Base-by-base conservation (phyloP, 2,113 vertebrate species). In the Menidia beryllina region DNA sequence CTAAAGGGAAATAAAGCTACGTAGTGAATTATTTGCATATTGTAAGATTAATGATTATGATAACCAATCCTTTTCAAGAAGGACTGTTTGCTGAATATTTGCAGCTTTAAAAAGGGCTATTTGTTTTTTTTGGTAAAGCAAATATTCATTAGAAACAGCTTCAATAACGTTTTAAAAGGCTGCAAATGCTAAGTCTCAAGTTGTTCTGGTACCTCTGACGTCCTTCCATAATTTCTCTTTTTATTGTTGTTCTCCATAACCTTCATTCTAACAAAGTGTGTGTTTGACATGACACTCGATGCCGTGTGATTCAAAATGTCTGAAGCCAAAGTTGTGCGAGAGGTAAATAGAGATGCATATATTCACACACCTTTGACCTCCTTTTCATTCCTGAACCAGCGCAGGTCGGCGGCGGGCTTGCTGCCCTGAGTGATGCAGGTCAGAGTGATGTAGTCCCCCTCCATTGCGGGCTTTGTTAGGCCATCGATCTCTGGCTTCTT, bases 371-470 rank as follows among this genome's bases (percentile, higher is more conserved):
- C 98, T 97, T 96, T 96, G 79, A 99, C 93, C 91, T 99, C 97
- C 89, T 97, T 97, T 55, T 98, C 96, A 0, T 98, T 98, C 91
- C 97, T 96, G 92, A 96, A 99, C 97, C 98, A 99, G 92, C 96
- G 96, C 87, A 98, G 95, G 86, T 99, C 96, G 2, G 97, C 98
- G 11, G 97, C 98, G 49, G 98, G 98, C 89, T 99, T 99, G 79
- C 96, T 98, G 69, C 98, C 97, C 53, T 96, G 96, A 9, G 96
- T 98, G 87, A 97, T 96, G 90, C 98, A 99, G 75, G 96, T 99
- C 76, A 99, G 92, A 48, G 96, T 96, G 94, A 99, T 95, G 72
- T 94, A 87, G 76, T 98, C 97, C 69, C 97, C 97, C 81, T 99
- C 97, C 94, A 97, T 90, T 53, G 96, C 95, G 0, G 98, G 97